Evolutionary conservation across 2,888 invertebrate species (phyloP).

Genomic region (Apotomis capreana): DNA sequence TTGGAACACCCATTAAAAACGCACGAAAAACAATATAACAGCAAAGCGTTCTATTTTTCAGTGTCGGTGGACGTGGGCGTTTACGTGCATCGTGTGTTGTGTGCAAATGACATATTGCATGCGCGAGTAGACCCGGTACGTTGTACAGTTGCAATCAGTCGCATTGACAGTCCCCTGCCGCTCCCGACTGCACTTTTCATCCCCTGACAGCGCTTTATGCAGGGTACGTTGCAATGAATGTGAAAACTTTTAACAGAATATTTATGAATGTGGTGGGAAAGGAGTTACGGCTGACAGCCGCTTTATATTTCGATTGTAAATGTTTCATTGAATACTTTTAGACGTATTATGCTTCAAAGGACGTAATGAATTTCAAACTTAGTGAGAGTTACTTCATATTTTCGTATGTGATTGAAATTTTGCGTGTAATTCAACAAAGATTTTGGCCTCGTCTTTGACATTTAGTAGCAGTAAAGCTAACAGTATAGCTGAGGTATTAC

Average conservation of each 20-base stretch:
- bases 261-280: constrained; percentile 16
- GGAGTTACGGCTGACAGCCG: constrained; percentile 13
- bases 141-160: constrained; percentile 61
- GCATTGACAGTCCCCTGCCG: constrained; percentile 56
- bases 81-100: constrained; percentile 39
- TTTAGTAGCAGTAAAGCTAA: no score
- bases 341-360: neutral
- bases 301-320: constrained; percentile 1
- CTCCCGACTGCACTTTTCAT: constrained; percentile 66
- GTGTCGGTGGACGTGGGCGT: constrained; percentile 14
- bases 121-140: constrained; percentile 56
- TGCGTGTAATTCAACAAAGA: no score
- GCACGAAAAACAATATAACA: constrained; percentile 4
- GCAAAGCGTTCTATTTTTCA: constrained; percentile 21
- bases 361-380: no score
- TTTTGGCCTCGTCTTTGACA: no score
- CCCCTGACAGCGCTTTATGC: constrained; percentile 63
- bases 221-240: constrained; percentile 47
- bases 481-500: no score
- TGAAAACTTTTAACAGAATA: constrained; percentile 43
- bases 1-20: constrained; percentile 1
- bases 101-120: constrained; percentile 64
- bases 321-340: neutral
- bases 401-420: no score
- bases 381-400: no score